Evolutionary conservation across 2,888 invertebrate genomes (phyloP), one percentile per base, ranked within the genome.

Genomic region (Torymus tubicola): DNA sequence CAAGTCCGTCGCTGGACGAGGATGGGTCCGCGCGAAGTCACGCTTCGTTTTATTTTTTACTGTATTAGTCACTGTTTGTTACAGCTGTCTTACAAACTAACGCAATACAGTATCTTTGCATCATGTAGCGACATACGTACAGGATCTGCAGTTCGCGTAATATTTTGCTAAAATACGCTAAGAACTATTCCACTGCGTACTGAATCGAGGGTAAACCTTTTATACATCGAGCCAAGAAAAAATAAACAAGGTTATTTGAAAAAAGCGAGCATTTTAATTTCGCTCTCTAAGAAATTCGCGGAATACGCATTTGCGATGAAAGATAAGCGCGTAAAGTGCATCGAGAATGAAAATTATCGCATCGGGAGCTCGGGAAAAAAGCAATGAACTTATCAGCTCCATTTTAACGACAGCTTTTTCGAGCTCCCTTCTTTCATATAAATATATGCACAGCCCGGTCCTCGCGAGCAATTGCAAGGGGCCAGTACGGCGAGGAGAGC

Each of bases 401-500:
- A 69, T 74, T 79, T 79, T 79, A 79, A 79, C 69, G 79, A 74
- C 69, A 79, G 69, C 42, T 67, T 21, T 52, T 18, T 42, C 42
- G 50, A 5, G 1, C 42, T 42, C 8, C 10, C 42, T 42, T 42
- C 42, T 42, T 42, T 42, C 42, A 8, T 8, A 42, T 69, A 79
- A 73, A 79, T 69, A 79, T 79, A 74, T 69, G 79, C 73, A 57
- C 42, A 18, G 10, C 14, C 42, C 18, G 63, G 57, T 42, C 8
- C 42, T 42, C 5, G 55, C 13, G 55, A 55, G 63, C 55, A 63
- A 69, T 63, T 73, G 74, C 74, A 79, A 79, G 42, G 68, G 50
- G 24, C 11, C 52, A n/a, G 11, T 16, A 42, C 31, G 42, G 3
- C n/a, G n/a, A 21, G 24, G 24, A 24, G 16, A 60, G 31, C 5